These are phyloP conservation scores for Malachius bipustulatus DNA, from an alignment of 2,888 invertebrate genomes.

Conservation along the genomic window DNA sequence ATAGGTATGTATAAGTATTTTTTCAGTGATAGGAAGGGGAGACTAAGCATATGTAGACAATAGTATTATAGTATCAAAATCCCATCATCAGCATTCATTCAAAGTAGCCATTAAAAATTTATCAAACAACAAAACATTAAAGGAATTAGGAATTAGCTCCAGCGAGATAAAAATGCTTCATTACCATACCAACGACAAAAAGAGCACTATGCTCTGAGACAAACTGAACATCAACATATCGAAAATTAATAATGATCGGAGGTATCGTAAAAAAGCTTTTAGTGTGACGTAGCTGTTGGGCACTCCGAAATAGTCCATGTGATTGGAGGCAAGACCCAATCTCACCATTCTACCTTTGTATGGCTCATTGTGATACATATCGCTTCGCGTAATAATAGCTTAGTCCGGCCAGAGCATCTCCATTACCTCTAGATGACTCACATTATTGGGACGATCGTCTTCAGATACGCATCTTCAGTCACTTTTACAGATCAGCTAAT, in stretches of 20 bases:
- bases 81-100: too few species aligned
- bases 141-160: too few species aligned
- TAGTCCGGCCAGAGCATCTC: neutral
- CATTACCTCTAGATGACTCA: slow-evolving; percentile 1
- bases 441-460: too few species aligned
- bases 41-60: too few species aligned
- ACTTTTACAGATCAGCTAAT: too few species aligned
- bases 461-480: too few species aligned
- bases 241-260: slow-evolving; percentile 1
- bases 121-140: too few species aligned
- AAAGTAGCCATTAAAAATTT: too few species aligned
- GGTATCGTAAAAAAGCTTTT: slow-evolving; percentile 3
- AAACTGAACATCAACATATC: neutral
- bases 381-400: neutral
- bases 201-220: neutral
- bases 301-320: too few species aligned
- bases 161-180: slow-evolving; percentile 1
- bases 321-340: neutral
- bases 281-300: neutral
- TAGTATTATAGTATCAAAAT: too few species aligned
- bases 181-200: neutral
- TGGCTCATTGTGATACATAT: neutral
- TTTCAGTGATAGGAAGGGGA: too few species aligned
- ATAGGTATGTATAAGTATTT: too few species aligned
- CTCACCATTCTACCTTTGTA: neutral